Percentiles rank a stretch among this genome's conserved stretches.
Conservation (phyloP, 2,797 vertebrate genomes). For the Enteromius mattozi region DNA sequence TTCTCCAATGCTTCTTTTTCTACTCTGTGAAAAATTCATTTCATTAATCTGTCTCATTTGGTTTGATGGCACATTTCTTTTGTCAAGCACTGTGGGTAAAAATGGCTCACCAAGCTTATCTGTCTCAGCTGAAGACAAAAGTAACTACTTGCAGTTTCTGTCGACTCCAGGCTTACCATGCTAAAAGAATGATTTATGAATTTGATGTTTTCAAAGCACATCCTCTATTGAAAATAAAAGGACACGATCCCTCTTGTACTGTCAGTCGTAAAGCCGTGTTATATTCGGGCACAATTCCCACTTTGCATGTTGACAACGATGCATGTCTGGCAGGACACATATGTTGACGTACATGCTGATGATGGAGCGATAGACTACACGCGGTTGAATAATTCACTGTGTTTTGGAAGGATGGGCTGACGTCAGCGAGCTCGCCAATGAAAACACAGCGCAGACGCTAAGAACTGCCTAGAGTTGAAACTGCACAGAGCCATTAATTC, state of each 20-base stretch:
- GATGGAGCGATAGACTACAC: constrained; percentile 19
- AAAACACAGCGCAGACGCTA: neutral
- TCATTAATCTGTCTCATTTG: constrained; percentile 42
- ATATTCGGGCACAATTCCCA: neutral
- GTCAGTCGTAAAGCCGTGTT: neutral
- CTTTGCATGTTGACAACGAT: neutral
- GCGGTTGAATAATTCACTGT: constrained; percentile 45
- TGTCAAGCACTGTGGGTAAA: constrained; percentile 39
- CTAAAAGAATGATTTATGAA: constrained; percentile 39
- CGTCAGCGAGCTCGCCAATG: neutral
- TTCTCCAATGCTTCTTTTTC: constrained; percentile 16
- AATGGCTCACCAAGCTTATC: constrained; percentile 37
- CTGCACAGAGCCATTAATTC: constrained; percentile 67
- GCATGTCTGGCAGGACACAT: constrained; percentile 5
- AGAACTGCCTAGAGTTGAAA: constrained; percentile 37
- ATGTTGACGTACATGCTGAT: neutral
- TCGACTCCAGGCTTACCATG: neutral
- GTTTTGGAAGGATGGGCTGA: constrained; percentile 2
- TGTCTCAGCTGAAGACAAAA: constrained; percentile 34
- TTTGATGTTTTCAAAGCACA: constrained; percentile 3
- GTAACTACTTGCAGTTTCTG: constrained; percentile 27
- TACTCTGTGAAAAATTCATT: constrained; percentile 35
- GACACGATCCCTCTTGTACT: neutral
- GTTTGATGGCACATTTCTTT: constrained; percentile 40
- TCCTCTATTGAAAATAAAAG: constrained; percentile 7